Evolutionary conservation across 2,113 vertebrate species (phyloP), one percentile per base, ranked within the genome.

Genomic region (Ceyx margarethae): DNA sequence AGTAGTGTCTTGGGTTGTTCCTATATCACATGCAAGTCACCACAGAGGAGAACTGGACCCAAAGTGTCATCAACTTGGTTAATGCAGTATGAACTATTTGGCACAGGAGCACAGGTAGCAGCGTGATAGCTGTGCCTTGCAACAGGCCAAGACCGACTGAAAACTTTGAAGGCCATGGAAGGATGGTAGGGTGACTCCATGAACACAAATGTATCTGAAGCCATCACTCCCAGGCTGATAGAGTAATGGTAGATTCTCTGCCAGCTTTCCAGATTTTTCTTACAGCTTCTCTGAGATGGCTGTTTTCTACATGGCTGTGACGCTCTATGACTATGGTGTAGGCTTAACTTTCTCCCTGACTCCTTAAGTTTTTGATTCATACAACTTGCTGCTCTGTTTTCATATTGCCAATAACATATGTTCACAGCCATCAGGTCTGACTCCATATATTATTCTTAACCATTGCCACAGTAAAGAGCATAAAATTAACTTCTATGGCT

Each of bases 141-240:
- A 54, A 15, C 9, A 35, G 17, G 16, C 21, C n/a, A 35, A 12
- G 25, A 11, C 13, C 6, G 11, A 58, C 28, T 25, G 56, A 74
- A 65, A 83, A 20, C 11, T 79, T 35, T 33, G 73, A 42, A 25
- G 33, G 15, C 25, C 1, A 0, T 13, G 60, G 37, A 67, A 67
- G 0, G 0, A 6, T 8, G 8, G 15, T 12, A 42, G 7, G 18
- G 21, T 15, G 10, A n/a, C 53, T 69, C 54, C n/a, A 42, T 0
- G 0, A 1, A 0, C 23, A 29, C 5, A 28, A 19, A 13, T 0
- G 1, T 19, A 13, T 13, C 33, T 56, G 17, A 60, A 67, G 31
- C 22, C 18, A 28, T 50, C 7, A 2, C 33, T 68, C 9, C 15
- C 61, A 53, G 56, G 14, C 19, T 85, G 33, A 19, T 46, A 50